Evolutionary conservation across 2,888 invertebrate species (phyloP), one percentile per base, ranked within the genome.

Genomic region (Heliothis peltigera): DNA sequence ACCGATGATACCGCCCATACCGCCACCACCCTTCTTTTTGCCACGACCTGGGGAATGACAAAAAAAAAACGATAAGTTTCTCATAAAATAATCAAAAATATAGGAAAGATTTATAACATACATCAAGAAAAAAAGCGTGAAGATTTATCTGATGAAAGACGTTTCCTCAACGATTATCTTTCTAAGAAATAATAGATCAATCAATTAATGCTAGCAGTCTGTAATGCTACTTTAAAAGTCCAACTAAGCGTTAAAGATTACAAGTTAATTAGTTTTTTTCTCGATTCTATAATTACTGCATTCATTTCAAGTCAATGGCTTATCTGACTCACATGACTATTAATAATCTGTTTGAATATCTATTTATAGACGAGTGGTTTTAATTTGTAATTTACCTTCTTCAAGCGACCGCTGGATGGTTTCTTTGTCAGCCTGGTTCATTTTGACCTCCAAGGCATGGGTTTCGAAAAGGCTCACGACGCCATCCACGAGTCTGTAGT

Each of bases 361-460:
- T 42, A 63, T 51, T 58, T 39, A 32, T 49, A 70, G 19, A 47
- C 3, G 7, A 7, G 19, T 35, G n/a, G 18, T 18, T 47, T 6
- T 25, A 1, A 12, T 43, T 52, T 17, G 17, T 7, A 22, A 56
- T 64, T 73, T 95, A 97, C 98, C 97, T 97, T 98, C 98, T 85
- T 97, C 98, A 53, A 97, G 94, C n/a, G 97, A 97, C 77, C 97
- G 96, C 85, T 97, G 96, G 88, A 98, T 95, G 81, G 97, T 97
- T 78, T 96, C 95, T 78, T 97, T 96, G 47, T 97, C 96, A 55
- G 96, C 96, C 70, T 96, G 96, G 81, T 98, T 98, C 82, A 98
- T 95, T 90, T 97, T 97, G 83, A 98, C 96, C 86, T 98, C 98
- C 47, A 98, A 93, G 18, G 97, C 97, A 84, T 98, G 98, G 55